Conservation (phyloP, 2,113 vertebrate species). For the Carollia perspicillata region DNA sequence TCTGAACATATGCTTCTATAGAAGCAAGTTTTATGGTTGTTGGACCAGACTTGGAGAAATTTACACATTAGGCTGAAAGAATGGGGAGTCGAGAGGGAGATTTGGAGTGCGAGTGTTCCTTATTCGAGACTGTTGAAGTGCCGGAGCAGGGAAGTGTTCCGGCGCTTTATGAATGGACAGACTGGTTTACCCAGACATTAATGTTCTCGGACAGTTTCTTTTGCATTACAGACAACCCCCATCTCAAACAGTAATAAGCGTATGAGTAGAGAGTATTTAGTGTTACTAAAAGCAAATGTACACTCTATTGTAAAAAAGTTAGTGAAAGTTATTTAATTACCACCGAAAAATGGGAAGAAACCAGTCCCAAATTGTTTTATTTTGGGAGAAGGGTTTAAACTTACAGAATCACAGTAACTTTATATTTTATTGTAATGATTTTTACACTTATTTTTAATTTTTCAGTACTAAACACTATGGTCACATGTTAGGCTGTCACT, state of each 20-base stretch:
- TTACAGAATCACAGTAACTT: neutral
- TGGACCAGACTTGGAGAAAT: neutral
- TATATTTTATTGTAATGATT: neutral
- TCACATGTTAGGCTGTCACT: neutral
- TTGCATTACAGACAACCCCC: neutral
- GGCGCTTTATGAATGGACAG: neutral
- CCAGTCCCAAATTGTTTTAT: neutral
- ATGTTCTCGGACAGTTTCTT: neutral
- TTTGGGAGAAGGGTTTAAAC: neutral
- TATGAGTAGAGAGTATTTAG: neutral
- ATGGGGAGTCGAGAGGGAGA: neutral
- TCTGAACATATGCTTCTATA: neutral
- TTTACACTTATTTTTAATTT: slow-evolving; percentile 4
- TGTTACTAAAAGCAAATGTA: neutral
- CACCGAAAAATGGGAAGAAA: neutral
- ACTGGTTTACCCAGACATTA: neutral
- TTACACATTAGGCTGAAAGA: neutral
- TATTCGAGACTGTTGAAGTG: neutral
- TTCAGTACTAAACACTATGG: neutral
- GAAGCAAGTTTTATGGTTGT: neutral
- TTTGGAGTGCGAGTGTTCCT: no score
- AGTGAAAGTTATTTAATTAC: neutral
- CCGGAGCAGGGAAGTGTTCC: neutral
- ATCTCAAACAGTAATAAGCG: neutral
- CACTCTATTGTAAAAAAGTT: neutral